Percentiles rank a stretch among this genome's conserved stretches.
These are phyloP conservation scores for Pseudanteris insignis DNA, from an alignment of 2,888 invertebrate species.

Conservation along the genomic window DNA sequence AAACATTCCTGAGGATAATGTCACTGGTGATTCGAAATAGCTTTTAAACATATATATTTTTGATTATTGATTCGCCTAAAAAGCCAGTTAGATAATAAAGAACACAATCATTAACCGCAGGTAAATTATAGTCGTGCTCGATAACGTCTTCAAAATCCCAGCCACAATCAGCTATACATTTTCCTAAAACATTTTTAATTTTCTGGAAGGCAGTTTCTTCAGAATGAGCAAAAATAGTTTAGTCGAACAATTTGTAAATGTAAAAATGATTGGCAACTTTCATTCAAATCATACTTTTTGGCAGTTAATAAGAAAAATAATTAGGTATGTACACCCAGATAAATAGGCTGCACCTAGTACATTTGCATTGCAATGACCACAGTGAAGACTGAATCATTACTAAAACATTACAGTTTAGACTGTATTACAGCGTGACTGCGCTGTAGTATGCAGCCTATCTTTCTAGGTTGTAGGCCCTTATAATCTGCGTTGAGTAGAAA, in stretches of 20 bases:
- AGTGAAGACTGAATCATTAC: too few relatives aligned
- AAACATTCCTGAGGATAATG: conserved; percentile 5
- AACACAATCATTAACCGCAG: conserved; percentile 30
- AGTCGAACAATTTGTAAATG: background rate
- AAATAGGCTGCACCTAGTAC: too few relatives aligned
- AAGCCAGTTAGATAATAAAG: conserved; percentile 32
- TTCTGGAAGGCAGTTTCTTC: background rate
- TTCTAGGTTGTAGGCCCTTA: too few relatives aligned
- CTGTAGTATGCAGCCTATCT: too few relatives aligned
- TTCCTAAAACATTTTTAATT: conserved; percentile 20
- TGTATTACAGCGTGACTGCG: too few relatives aligned
- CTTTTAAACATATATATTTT: conserved; percentile 20
- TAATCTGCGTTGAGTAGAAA: too few relatives aligned
- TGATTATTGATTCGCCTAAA: conserved; percentile 18
- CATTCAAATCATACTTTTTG: background rate
- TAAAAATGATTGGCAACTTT: conserved; percentile 1
- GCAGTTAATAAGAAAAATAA: too few relatives aligned
- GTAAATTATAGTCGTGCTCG: conserved; percentile 31
- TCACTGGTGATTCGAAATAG: conserved; percentile 9
- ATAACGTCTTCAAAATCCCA: conserved; percentile 30
- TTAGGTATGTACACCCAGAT: too few relatives aligned
- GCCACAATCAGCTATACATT: conserved; percentile 19
- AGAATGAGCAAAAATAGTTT: conserved; percentile 6
- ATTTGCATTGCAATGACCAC: too few relatives aligned
- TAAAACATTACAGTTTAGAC: too few relatives aligned